Percentiles rank a stretch among this genome's conserved stretches.
These are phyloP conservation scores for Onychostoma macrolepis DNA, from an alignment of 2,113 vertebrate genomes.

Conservation along the genomic window DNA sequence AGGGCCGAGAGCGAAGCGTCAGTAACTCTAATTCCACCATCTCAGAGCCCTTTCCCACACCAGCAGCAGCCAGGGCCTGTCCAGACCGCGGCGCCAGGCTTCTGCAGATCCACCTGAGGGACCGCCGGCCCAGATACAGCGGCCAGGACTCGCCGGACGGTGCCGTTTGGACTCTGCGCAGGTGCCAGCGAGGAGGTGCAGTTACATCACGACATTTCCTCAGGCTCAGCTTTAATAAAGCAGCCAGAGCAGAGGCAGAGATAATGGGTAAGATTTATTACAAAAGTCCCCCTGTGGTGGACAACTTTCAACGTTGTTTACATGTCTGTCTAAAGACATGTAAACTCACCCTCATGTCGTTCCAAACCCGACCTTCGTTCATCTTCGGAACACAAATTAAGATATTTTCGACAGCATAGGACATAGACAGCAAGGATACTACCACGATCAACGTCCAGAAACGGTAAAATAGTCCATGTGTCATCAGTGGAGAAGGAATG, in stretches of 20 bases:
- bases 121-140: conserved; percentile 9
- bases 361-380: no score
- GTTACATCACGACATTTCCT: neutral
- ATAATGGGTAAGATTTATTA: neutral
- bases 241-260: neutral
- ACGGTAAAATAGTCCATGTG: no score
- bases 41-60: neutral
- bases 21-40: conserved; percentile 64
- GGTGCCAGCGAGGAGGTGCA: no score
- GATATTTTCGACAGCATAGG: no score
- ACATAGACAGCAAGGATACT: no score
- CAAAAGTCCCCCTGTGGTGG: no score
- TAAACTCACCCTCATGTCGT: no score
- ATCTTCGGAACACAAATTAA: no score
- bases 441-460: no score
- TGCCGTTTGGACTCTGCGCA: neutral
- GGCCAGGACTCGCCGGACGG: neutral
- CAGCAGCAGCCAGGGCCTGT: neutral
- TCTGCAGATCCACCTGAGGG: conserved; percentile 53
- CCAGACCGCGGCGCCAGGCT: conserved; percentile 42
- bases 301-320: no score
- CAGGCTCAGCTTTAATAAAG: neutral
- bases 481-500: no score
- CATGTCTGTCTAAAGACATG: no score
- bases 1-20: neutral